A percentile compares a stretch with the other conserved stretches of the same genome.
phyloP scores from a whole-genome alignment of 2,113 vertebrate genomes.

The Cephalopterus ornatus region DNA sequence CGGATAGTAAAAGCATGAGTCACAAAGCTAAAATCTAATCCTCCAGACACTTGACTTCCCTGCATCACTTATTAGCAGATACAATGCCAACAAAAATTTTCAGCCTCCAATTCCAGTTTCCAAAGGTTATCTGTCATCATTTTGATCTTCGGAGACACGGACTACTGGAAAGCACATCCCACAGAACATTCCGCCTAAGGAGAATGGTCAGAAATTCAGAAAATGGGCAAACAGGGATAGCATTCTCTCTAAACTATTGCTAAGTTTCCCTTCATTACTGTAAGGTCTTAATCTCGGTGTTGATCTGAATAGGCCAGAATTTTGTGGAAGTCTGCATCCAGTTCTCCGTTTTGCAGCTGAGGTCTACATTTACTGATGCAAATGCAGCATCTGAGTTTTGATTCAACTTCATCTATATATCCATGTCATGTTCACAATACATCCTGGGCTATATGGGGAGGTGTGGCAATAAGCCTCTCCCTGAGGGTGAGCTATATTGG shows the following conservation, averaged over 20 bases:
- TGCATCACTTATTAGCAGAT: not conserved
- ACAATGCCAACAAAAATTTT: not conserved
- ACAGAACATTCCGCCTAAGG: not conserved
- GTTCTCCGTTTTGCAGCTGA: not conserved
- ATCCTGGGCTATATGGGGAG: not conserved
- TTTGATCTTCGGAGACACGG: not conserved
- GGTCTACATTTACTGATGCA: not conserved
- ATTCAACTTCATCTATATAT: not conserved
- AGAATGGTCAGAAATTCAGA: not conserved
- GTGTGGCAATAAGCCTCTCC: not conserved
- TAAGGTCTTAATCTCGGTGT: not conserved
- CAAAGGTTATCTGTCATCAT: not conserved
- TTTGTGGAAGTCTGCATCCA: not conserved
- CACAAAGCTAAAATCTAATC: not conserved
- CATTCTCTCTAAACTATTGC: not conserved
- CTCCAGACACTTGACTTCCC: not conserved
- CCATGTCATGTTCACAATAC: not conserved
- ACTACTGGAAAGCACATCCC: not conserved
- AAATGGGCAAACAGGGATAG: not conserved
- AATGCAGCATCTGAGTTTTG: not conserved
- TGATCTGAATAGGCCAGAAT: not conserved
- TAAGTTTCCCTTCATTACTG: not conserved
- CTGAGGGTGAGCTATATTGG: constrained; percentile 27
- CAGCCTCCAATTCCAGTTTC: not conserved
- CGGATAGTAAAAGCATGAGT: not conserved